Evolutionary conservation across 2,888 invertebrate species (phyloP), one percentile per base, ranked within the genome.

Genomic region (Acrocyrtus sp.): DNA sequence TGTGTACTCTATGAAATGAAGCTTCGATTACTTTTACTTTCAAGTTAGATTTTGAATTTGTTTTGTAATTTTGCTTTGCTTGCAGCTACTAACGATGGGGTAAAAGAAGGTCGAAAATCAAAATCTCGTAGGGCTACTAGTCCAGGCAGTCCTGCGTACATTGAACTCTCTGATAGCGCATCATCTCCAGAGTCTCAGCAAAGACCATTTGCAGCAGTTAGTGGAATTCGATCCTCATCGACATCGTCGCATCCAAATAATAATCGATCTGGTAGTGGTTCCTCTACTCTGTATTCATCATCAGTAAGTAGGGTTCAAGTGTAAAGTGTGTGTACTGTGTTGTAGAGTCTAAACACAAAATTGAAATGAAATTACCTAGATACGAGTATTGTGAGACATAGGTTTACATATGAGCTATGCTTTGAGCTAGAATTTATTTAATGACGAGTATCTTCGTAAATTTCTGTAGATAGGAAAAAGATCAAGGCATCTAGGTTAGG

Each of bases 121-220:
- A 41, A 29, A 6, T 3, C 29, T 8, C 50, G 34, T 17, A 15
- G 69, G 66, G 48, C 60, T 53, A 26, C 26, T 2, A 24, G 27
- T 2, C 67, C 68, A 17, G n/a, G 45, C 15, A 75, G 75, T 51
- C 75, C 75, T 5, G 72, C 75, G 0, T 75, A 68, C 26, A 75
- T 75, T 41, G 68, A 68, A 12, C 51, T 74, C 0, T 29, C 29
- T 3, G 72, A 58, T 43, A 72, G 66, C 47, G 47, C 66, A 1
- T 1, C 22, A 8, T 24, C 10, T 22, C 15, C n/a, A 22, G 26
- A 57, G 22, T 24, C 15, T 10, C 63, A 51, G 29, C 21, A 24
- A n/a, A 10, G 27, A 24, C 15, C 65, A 26, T 45, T 65, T 34
- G 45, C 56, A 6, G 3, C 22, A n/a, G 41, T 57, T 5, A n/a